These are phyloP conservation scores for Hedychridium roseum DNA, from an alignment of 2,888 invertebrate genomes.

Conservation along the genomic window DNA sequence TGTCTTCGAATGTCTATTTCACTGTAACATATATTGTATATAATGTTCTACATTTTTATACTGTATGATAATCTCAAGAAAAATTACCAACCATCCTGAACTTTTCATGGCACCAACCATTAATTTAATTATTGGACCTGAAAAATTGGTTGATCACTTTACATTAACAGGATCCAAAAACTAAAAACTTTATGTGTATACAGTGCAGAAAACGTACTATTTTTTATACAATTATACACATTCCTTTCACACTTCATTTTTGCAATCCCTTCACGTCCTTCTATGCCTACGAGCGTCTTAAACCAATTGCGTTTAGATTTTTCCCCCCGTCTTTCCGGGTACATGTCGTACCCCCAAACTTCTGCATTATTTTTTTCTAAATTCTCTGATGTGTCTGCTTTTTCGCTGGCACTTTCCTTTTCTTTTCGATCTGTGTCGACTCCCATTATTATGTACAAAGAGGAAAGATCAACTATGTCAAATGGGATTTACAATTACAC, in stretches of 20 bases:
- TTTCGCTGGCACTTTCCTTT: no score
- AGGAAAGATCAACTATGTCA: no score
- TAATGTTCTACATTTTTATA: conserved; percentile 9
- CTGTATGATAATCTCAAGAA: conserved; percentile 6
- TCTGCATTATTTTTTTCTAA: no score
- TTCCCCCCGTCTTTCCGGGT: conserved; percentile 79
- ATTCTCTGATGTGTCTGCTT: no score
- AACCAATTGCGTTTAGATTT: conserved; percentile 67
- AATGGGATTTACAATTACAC: no score
- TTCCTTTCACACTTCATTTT: conserved; percentile 83
- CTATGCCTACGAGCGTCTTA: conserved; percentile 70
- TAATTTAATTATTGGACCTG: conserved; percentile 81
- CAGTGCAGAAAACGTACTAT: no score
- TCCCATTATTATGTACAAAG: no score
- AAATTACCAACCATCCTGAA: conserved; percentile 75
- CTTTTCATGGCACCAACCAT: conserved; percentile 85
- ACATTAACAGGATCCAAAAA: not conserved
- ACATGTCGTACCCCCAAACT: no score
- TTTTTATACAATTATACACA: conserved; percentile 78
- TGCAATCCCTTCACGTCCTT: conserved; percentile 75
- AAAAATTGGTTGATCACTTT: conserved; percentile 13
- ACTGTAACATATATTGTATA: conserved; percentile 66
- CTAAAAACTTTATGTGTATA: not conserved
- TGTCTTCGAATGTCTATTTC: conserved; percentile 85
- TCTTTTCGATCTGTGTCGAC: no score